phyloP scores from a whole-genome alignment of 2,113 vertebrate species.

The Seriola aureovittata region DNA sequence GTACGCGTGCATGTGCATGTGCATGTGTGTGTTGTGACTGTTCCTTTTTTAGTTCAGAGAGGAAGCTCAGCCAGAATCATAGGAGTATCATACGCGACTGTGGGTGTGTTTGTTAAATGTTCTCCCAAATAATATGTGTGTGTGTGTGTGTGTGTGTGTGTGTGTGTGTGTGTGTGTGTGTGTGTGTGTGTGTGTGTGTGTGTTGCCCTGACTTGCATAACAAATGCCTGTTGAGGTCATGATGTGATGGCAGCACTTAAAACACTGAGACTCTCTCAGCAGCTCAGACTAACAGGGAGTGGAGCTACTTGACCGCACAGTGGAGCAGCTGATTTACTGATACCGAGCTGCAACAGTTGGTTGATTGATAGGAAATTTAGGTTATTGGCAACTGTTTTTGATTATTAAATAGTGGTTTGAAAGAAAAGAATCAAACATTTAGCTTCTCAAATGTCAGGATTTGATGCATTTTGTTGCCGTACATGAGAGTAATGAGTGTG shows the following conservation, averaged over 20 bases:
- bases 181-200: not conserved
- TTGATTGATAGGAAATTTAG: too few species aligned
- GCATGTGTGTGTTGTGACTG: constrained; percentile 26
- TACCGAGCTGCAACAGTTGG: too few species aligned
- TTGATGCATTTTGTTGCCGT: too few species aligned
- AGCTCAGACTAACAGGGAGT: not conserved
- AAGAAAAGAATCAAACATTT: too few species aligned
- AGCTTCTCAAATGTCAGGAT: too few species aligned
- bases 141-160: not conserved
- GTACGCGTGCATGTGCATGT: constrained; percentile 21
- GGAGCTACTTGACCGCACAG: not conserved
- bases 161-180: not conserved
- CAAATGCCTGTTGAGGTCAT: constrained; percentile 4
- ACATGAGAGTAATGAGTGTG: too few species aligned
- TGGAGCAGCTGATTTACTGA: too few species aligned
- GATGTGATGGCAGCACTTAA: constrained; percentile 1
- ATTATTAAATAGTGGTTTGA: too few species aligned
- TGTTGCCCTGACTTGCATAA: constrained; percentile 9
- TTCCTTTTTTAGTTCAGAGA: constrained; percentile 64
- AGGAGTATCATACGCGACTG: constrained; percentile 43
- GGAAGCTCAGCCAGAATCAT: constrained; percentile 57
- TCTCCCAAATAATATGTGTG: not conserved
- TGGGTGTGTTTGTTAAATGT: constrained; percentile 34
- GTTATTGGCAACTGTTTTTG: too few species aligned
- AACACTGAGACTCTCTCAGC: not conserved